A percentile compares a stretch with the other conserved stretches of the same genome.
phyloP scores from a whole-genome alignment of 2,888 invertebrate species.

The Acronicta leporina region DNA sequence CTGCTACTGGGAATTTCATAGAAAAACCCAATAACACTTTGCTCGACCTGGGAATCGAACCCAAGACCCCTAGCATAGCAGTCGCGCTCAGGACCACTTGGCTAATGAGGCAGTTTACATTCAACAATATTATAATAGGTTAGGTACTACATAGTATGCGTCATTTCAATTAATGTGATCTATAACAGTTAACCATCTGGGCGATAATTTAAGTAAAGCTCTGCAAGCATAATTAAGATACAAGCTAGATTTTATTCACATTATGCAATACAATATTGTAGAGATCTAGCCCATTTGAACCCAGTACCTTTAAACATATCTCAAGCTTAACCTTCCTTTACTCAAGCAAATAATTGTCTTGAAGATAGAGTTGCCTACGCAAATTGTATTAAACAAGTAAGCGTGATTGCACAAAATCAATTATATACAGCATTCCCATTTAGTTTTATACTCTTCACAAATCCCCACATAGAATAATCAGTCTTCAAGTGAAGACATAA shows the following conservation, averaged over 20 bases:
- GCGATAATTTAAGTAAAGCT: neutral
- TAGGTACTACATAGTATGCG: neutral
- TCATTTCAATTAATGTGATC: neutral
- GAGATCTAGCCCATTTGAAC: slow-evolving; percentile 38
- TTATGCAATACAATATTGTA: neutral
- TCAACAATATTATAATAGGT: neutral
- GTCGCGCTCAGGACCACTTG: too few relatives aligned
- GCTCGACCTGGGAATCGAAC: too few relatives aligned
- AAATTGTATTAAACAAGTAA: slow-evolving; percentile 55
- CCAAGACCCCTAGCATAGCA: too few relatives aligned
- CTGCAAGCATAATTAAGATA: neutral
- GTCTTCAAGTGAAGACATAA: neutral
- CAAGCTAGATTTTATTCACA: neutral
- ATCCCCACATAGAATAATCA: slow-evolving; percentile 2
- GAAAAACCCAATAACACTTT: too few relatives aligned
- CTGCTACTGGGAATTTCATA: too few relatives aligned
- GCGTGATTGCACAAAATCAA: slow-evolving; percentile 55
- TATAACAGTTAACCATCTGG: neutral
- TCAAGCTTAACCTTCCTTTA: slow-evolving; percentile 27
- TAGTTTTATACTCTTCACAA: slow-evolving; percentile 34
- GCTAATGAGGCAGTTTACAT: too few relatives aligned
- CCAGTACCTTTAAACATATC: slow-evolving; percentile 21
- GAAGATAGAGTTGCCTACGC: slow-evolving; percentile 50
- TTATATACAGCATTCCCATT: slow-evolving; percentile 45
- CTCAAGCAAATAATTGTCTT: slow-evolving; percentile 47